A percentile compares a stretch with the other conserved stretches of the same genome.
phyloP scores from a whole-genome alignment of 2,797 vertebrate species.

The Garrulus glandarius region DNA sequence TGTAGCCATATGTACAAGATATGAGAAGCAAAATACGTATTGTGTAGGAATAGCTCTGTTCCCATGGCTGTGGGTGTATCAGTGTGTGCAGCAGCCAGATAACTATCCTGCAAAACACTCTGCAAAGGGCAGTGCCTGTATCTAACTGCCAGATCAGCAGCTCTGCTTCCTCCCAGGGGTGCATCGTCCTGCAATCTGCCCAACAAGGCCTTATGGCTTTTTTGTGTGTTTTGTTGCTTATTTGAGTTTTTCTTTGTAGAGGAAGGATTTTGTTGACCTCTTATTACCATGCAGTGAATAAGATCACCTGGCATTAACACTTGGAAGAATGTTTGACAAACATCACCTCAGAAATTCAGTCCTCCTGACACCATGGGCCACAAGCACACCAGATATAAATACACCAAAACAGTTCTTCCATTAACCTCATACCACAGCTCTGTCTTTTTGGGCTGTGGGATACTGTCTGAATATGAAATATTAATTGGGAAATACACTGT shows the following conservation, averaged over 20 bases:
- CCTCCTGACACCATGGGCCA: not conserved
- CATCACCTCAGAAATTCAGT: not conserved
- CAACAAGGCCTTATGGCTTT: not conserved
- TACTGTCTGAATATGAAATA: not conserved
- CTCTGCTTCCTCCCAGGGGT: not conserved
- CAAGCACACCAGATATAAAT: not conserved
- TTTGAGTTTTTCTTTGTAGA: not conserved
- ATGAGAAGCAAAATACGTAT: not conserved
- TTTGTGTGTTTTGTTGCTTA: not conserved
- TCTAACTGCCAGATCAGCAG: not conserved
- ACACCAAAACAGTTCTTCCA: not conserved
- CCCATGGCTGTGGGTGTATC: not conserved
- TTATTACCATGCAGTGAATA: not conserved
- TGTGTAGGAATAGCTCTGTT: not conserved
- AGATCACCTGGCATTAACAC: not conserved
- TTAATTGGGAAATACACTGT: not conserved
- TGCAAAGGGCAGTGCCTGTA: not conserved
- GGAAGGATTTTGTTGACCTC: not conserved
- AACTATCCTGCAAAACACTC: not conserved
- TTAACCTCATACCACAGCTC: not conserved
- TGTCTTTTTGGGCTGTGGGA: not conserved
- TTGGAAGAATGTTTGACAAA: not conserved
- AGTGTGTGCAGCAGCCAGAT: conserved; percentile 6
- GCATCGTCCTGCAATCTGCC: not conserved
- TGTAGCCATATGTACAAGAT: not conserved